Base-by-base conservation (phyloP, 2,797 vertebrate genomes). In the Helicolenus hilgendorfi region DNA sequence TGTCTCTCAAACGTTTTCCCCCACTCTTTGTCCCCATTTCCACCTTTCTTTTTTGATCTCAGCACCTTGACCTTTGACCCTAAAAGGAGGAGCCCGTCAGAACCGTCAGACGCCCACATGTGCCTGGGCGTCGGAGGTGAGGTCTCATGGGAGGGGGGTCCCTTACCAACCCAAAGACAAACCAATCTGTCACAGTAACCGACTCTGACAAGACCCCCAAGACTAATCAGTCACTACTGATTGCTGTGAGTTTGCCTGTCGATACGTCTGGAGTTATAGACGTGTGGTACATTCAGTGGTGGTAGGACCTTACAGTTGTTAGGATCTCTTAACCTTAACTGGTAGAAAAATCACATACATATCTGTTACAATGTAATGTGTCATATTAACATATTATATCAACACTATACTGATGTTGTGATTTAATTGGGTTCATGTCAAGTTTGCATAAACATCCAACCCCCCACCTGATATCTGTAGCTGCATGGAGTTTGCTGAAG, bases 171-270 rank as follows among this genome's bases (percentile, higher is more conserved):
- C 65, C 31, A 3, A 79, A 84, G 73, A 83, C 83, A 84, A 89
- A 89, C 75, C 86, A 95, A 95, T 96, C 85, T 67, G 73, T 96
- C 94, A 92, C 68, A 68, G 88, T 91, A 90, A 95, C 38, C 9
- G n/a, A 67, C 35, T 87, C 58, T 86, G 95, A 91, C 92, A 81
- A 49, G 55, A 74, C 20, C 62, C 55, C 64, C 2, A 11, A 70
- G 81, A 82, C 85, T 53, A 76, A 94, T 87, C 92, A 89, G 53
- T 41, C 69, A 24, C 41, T 33, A 63, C 69, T 63, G 77, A 88
- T 73, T 80, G 69, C 64, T 64, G 55, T 78, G 74, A 72, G 56
- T 71, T 72, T 72, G 68, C 72, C 81, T 71, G 73, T 84, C 49
- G 3, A 80, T 90, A 82, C 2, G 7, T 78, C n/a, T 63, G 11